Evolutionary conservation across 2,113 vertebrate species (phyloP), one percentile per base, ranked within the genome.

Genomic region (Procapra przewalskii): DNA sequence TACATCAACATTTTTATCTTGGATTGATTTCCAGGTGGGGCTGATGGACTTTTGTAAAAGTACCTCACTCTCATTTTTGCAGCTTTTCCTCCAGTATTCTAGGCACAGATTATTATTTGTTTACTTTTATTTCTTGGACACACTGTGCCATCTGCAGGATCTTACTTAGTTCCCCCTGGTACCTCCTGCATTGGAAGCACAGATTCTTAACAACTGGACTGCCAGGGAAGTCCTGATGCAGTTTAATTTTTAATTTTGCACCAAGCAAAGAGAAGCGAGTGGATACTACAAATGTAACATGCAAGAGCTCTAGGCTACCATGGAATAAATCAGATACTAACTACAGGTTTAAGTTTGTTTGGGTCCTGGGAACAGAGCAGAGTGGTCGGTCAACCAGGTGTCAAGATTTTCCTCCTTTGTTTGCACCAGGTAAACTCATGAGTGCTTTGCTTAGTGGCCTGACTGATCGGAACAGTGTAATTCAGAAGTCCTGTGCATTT

Each of bases 401-500:
- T 71, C 54, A 92, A 91, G 40, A 21, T 90, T 14, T 0, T 15
- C 91, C 36, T 83, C 31, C 52, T 91, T 88, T 97, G 62, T 80
- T 98, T 96, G 79, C 81, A n/a, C 57, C 96, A 99, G 99, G 99
- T 98, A 99, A 99, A 99, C 99, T 99, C 88, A 99, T 99, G 99
- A 99, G 99, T 29, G 99, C 99, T 96, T 99, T 99, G 97, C 98
- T 99, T 97, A 99, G 98, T 83, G 99, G 99, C 48, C 98, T 99
- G 94, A 99, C 99, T 59, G 99, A 99, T 98, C 99, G 99, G 55
- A 99, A 99, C 98, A 99, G 98, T 0, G 99, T 99, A 19, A 98
- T 99, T 54, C 99, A 99, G 99, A 99, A 99, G 96, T 99, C 99
- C 8, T 99, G 99, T 97, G 99, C 99, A 43, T 99, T 99, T 98